phyloP scores from a whole-genome alignment of 2,113 vertebrate species.

The Ginglymostoma cirratum region DNA sequence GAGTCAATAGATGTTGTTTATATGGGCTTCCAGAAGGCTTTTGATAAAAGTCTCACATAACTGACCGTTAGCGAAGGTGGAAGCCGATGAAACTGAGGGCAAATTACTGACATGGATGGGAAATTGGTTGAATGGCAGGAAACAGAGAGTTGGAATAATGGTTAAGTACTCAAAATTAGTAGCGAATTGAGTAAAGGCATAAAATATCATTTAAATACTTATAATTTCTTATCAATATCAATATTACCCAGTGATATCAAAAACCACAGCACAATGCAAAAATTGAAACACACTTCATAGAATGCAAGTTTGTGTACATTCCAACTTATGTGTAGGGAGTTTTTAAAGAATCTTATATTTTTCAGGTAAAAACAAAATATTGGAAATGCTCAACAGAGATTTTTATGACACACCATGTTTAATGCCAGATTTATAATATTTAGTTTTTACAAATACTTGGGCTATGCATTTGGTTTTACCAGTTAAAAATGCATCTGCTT shows the following conservation, averaged over 20 bases:
- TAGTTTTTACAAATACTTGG: background rate
- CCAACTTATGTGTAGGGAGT: background rate
- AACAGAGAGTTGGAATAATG: no score
- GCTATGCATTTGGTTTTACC: background rate
- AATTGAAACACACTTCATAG: background rate
- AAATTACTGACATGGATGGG: no score
- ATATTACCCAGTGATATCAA: background rate
- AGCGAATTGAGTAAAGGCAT: no score
- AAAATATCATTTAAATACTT: background rate
- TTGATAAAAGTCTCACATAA: no score
- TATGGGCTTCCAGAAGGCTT: no score
- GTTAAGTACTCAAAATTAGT: no score
- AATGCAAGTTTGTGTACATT: background rate
- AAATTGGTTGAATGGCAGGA: no score
- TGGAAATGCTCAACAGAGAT: background rate
- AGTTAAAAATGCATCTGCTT: background rate
- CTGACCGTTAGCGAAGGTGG: no score
- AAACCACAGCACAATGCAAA: background rate
- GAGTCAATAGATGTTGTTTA: no score
- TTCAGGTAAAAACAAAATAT: background rate
- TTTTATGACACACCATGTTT: background rate
- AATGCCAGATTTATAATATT: background rate
- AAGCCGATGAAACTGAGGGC: no score
- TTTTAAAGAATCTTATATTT: background rate
- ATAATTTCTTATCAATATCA: background rate